Evolutionary conservation across 2,888 invertebrate genomes (phyloP), one percentile per base, ranked within the genome.

Genomic region (Cybosia mesomella): DNA sequence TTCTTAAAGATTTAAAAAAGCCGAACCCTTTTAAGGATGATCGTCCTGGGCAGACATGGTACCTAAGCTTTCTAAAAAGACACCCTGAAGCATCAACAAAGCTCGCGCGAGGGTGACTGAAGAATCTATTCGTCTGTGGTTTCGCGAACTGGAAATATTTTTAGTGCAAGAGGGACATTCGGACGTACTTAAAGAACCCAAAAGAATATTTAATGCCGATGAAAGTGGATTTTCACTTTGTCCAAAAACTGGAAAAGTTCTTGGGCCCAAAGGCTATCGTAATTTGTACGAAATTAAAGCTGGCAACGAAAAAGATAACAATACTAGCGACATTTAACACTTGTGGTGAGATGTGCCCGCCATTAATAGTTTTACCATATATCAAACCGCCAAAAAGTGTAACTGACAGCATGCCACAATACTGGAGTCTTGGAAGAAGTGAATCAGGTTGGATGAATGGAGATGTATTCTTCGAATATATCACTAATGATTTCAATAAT

Each of bases 171-270:
- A 78, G 72, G 58, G 49, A 58, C 68, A 57, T 21, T 58, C 53
- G n/a, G 78, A 78, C 21, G 73, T 78, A 65, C 68, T 75, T 67
- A 68, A 74, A 36, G 74, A 74, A 68, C 74, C 74, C 15, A 70
- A 72, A 49, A 72, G 76, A n/a, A n/a, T n/a, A n/a, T n/a, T n/a
- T n/a, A n/a, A n/a, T n/a, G n/a, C n/a, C n/a, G n/a, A n/a, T n/a
- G 58, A 76, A 68, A 64, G 71, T 21, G 74, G 64, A 43, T 76
- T 76, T 66, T 66, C 67, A 55, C 64, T 36, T 43, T n/a, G 58
- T 15, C 61, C 69, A n/a, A 13, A 24, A 10, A 54, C 66, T n/a
- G 62, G 62, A 36, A 22, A 55, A 39, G 58, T 69, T 5, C 18
- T 66, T 15, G 59, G 62, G 21, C 62, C 62, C 15, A n/a, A 24